A percentile compares a stretch with the other conserved stretches of the same genome.
Conservation (phyloP, 2,113 vertebrate genomes). For the Salvator merianae region DNA sequence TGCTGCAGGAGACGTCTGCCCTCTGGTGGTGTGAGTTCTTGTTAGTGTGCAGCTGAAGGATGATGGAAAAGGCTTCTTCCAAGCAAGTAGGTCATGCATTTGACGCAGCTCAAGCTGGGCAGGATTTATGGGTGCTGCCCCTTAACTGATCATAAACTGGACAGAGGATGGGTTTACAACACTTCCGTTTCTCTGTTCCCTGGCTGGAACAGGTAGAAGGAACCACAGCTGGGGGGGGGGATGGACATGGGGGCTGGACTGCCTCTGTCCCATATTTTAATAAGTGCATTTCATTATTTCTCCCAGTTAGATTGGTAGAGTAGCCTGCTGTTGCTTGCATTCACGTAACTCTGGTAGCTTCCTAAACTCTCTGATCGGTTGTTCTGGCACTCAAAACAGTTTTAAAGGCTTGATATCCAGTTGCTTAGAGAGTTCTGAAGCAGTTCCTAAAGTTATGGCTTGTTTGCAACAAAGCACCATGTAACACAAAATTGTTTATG, state of each 20-base stretch:
- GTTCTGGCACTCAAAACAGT: not conserved
- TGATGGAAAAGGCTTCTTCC: not conserved
- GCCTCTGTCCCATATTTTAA: not conserved
- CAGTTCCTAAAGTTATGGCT: too few species aligned
- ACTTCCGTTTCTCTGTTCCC: too few species aligned
- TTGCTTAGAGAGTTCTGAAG: not conserved
- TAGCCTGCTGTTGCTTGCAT: not conserved
- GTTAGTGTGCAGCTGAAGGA: not conserved
- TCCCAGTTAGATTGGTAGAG: not conserved
- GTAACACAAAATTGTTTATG: too few species aligned
- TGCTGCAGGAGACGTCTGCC: constrained; percentile 49
- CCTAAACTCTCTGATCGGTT: not conserved
- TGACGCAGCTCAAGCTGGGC: not conserved
- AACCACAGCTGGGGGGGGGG: not conserved
- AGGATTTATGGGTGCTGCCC: not conserved
- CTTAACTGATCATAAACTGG: not conserved
- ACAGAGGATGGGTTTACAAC: too few species aligned
- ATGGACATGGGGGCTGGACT: not conserved
- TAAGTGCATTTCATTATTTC: not conserved
- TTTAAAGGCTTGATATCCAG: constrained; percentile 9
- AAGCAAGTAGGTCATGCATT: not conserved
- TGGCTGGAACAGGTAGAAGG: not conserved
- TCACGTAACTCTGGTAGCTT: not conserved
- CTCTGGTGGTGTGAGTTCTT: constrained; percentile 56
- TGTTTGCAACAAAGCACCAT: too few species aligned